phyloP scores from a whole-genome alignment of 1,140 invertebrate genomes.

The Adoxophyes honmai region DNA sequence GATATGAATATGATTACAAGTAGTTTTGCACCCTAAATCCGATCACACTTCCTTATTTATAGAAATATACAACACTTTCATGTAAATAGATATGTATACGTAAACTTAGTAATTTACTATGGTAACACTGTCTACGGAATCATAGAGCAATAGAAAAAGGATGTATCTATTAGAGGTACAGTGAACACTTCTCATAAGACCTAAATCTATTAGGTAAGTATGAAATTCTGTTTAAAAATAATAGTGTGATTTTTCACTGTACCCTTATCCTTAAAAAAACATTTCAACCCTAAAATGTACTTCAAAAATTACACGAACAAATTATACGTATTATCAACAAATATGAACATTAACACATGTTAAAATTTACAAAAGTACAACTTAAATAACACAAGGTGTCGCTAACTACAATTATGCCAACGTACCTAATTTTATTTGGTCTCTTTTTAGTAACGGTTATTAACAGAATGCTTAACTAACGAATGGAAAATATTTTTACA shows the following conservation, averaged over 20 bases:
- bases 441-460: slow-evolving; percentile 71
- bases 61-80: slow-evolving; percentile 59
- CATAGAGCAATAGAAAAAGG: slow-evolving; percentile 19
- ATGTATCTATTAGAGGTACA: not conserved
- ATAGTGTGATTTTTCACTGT: not conserved
- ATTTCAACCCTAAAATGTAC: slow-evolving; percentile 11
- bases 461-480: slow-evolving; percentile 36
- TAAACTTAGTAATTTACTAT: slow-evolving; percentile 66
- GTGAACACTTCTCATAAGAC: no score
- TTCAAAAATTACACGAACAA: slow-evolving; percentile 18
- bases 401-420: slow-evolving; percentile 58
- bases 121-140: slow-evolving; percentile 65
- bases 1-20: slow-evolving; percentile 27
- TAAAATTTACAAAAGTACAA: slow-evolving; percentile 72
- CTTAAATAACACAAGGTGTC: slow-evolving; percentile 55
- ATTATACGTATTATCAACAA: slow-evolving; percentile 24
- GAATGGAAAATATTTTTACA: slow-evolving; percentile 29
- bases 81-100: slow-evolving; percentile 67
- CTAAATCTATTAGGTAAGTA: no score
- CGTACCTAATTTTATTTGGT: slow-evolving; percentile 74
- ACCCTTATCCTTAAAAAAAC: not conserved
- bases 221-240: no score
- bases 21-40: slow-evolving; percentile 43
- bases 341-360: slow-evolving; percentile 35
- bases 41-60: slow-evolving; percentile 56